Evolutionary conservation across 2,888 invertebrate genomes (phyloP).

Genomic region (Scaptomyza reducta): DNA sequence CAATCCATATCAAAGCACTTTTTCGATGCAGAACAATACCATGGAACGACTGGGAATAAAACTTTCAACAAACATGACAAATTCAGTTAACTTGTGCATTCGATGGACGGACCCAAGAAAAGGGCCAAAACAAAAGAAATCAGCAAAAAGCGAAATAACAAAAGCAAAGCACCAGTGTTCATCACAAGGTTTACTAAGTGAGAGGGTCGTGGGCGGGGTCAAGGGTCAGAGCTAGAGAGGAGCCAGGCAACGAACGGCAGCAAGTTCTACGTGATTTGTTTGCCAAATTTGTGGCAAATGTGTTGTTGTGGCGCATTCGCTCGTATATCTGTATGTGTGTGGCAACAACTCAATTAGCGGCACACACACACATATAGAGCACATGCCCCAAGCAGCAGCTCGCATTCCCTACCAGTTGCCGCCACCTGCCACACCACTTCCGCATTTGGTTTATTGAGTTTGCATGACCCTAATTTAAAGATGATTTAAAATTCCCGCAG

Average conservation of each 20-base stretch:
- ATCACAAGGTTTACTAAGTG: conserved; percentile 9
- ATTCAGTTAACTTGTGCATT: conserved; percentile 41
- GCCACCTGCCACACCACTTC: conserved; percentile 12
- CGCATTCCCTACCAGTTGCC: not conserved
- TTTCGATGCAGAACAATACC: too few relatives aligned
- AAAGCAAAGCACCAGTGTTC: conserved; percentile 38
- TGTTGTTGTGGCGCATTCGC: conserved; percentile 42
- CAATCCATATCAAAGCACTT: too few relatives aligned
- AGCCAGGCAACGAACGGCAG: conserved; percentile 22
- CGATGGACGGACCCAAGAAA: not conserved
- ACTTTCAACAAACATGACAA: conserved; percentile 29
- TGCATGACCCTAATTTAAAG: conserved; percentile 78
- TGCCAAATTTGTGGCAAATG: conserved; percentile 71
- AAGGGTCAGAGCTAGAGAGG: not conserved
- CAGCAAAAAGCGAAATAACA: conserved; percentile 56
- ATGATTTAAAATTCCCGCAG: conserved; percentile 77
- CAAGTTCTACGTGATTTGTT: conserved; percentile 70
- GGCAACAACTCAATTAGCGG: conserved; percentile 54
- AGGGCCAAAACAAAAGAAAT: conserved; percentile 13
- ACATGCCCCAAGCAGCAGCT: conserved; percentile 11
- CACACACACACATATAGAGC: conserved; percentile 22
- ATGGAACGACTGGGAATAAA: too few relatives aligned
- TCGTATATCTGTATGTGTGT: not conserved
- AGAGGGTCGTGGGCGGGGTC: not conserved
- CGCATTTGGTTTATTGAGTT: conserved; percentile 72